These are phyloP conservation scores for Tetheella fluctuosa DNA, from an alignment of 2,888 invertebrate species.

Conservation along the genomic window DNA sequence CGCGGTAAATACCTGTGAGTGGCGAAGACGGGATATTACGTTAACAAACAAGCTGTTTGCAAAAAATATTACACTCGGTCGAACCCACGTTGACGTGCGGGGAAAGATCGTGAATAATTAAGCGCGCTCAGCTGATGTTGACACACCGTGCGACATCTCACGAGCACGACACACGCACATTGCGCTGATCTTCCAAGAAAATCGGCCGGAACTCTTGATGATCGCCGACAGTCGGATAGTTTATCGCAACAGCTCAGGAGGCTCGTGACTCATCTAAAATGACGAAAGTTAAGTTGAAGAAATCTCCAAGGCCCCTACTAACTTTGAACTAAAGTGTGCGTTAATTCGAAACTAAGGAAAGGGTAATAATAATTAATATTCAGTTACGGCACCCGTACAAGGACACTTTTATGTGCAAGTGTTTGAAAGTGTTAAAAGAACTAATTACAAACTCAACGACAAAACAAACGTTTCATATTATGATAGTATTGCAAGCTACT, in stretches of 20 bases:
- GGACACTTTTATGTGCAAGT: conserved; percentile 44
- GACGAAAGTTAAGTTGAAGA: conserved; percentile 83
- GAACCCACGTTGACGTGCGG: conserved; percentile 52
- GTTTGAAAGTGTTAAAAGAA: conserved; percentile 3
- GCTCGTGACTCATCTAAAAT: conserved; percentile 79
- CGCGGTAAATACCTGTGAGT: conserved; percentile 58
- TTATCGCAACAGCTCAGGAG: conserved; percentile 44
- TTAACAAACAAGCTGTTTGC: conserved; percentile 29
- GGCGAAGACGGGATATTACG: conserved; percentile 46
- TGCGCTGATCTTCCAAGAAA: conserved; percentile 39
- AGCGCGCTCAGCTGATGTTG: conserved; percentile 71
- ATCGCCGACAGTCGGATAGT: conserved; percentile 52
- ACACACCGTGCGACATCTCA: conserved; percentile 39
- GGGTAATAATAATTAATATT: conserved; percentile 53
- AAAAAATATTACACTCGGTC: conserved; percentile 35
- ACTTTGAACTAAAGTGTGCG: conserved; percentile 53
- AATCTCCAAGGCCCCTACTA: conserved; percentile 54
- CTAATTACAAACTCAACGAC: not conserved
- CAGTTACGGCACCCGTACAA: conserved; percentile 33
- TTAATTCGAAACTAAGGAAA: conserved; percentile 58
- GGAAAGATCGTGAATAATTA: conserved; percentile 60
- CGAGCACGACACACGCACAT: conserved; percentile 34
- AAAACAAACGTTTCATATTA: conserved; percentile 1
- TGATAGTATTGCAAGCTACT: conserved; percentile 24
- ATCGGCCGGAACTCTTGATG: conserved; percentile 58